These are phyloP conservation scores for Drosophila repletoides DNA, from an alignment of 1,140 invertebrate genomes.

Conservation along the genomic window DNA sequence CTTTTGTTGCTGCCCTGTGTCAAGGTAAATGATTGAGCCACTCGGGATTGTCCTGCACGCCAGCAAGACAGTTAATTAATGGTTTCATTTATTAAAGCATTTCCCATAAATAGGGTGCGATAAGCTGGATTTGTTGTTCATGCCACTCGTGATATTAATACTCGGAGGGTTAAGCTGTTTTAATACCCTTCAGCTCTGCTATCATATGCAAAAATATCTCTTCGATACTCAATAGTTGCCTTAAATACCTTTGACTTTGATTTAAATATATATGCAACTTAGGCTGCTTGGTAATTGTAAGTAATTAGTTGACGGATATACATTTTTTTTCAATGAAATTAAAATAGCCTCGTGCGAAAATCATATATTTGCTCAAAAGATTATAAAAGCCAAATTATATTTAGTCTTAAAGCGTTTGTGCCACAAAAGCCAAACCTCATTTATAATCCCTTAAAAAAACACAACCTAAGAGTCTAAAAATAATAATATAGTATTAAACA, in stretches of 20 bases:
- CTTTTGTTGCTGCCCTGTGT: constrained; percentile 34
- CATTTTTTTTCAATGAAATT: too few species aligned
- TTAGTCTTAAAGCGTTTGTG: background rate
- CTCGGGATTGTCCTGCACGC: constrained; percentile 23
- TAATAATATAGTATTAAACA: constrained; percentile 1
- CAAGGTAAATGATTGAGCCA: constrained; percentile 60
- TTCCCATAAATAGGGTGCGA: constrained; percentile 3
- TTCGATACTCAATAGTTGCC: too few species aligned
- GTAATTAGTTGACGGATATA: too few species aligned
- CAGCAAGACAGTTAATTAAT: constrained; percentile 51
- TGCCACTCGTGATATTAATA: background rate
- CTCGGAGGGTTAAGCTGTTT: background rate
- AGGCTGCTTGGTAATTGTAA: too few species aligned
- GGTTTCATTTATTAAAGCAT: constrained; percentile 42
- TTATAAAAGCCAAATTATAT: too few species aligned
- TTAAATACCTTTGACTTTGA: too few species aligned
- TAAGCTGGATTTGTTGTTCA: constrained; percentile 10
- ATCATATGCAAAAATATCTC: background rate
- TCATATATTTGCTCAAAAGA: too few species aligned
- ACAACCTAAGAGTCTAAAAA: background rate
- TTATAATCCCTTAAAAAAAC: background rate
- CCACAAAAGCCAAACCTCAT: background rate
- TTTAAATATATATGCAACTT: too few species aligned
- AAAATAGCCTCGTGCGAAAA: too few species aligned
- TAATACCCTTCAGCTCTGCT: background rate